Evolutionary conservation across 64 coral and sea anemone genomes (phyloP).

Genomic region (Stylophora pistillata): DNA sequence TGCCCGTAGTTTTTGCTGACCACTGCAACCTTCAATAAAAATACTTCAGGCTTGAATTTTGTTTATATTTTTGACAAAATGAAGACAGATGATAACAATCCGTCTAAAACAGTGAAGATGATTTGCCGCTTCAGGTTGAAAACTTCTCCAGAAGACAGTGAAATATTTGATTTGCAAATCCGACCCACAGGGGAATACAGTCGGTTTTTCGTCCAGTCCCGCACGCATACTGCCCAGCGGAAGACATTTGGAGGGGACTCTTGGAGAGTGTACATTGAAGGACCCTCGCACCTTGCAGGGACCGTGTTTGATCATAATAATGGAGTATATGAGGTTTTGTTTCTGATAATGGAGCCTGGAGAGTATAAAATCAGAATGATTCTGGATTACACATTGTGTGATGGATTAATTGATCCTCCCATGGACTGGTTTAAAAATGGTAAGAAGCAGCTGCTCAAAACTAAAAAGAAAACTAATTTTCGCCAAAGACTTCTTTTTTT

Average conservation of each 20-base stretch:
- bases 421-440: conserved; percentile 50
- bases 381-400: conserved; percentile 44
- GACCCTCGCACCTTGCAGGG: conserved; percentile 22
- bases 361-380: conserved; percentile 34
- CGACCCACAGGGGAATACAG: conserved; percentile 36
- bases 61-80: background rate
- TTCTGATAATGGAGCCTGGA: conserved; percentile 41
- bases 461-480: too few species aligned
- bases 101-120: background rate
- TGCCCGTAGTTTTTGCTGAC: too few species aligned
- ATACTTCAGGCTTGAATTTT: too few species aligned
- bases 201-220: conserved; percentile 43
- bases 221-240: background rate
- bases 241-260: conserved; percentile 37
- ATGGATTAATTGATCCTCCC: conserved; percentile 40
- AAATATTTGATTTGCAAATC: conserved; percentile 22
- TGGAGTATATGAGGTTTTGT: conserved; percentile 42
- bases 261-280: conserved; percentile 36
- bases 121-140: background rate
- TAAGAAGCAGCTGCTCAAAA: background rate
- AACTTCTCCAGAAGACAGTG: conserved; percentile 19
- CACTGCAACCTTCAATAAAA: too few species aligned
- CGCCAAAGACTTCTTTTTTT: too few species aligned
- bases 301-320: conserved; percentile 43
- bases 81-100: background rate